Evolutionary conservation across 2,113 vertebrate species (phyloP).

Genomic region (Melanocharis versteri): DNA sequence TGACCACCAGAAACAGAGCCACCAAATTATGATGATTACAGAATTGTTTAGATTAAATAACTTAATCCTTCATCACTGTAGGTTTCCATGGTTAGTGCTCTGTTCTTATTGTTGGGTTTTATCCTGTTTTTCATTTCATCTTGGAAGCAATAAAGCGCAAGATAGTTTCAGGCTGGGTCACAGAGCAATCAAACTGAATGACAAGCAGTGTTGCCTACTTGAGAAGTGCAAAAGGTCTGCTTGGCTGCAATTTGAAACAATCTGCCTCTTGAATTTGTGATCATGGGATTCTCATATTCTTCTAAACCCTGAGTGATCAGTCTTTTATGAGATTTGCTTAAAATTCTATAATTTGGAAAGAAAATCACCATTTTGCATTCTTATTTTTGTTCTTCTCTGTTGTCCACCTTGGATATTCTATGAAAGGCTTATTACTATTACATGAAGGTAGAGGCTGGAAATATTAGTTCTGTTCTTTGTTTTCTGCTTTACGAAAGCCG

Average conservation of each 20-base stretch:
- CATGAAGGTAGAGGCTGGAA: not conserved
- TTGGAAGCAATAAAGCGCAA: not conserved
- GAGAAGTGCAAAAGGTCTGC: conserved; percentile 40
- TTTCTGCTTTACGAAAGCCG: not conserved
- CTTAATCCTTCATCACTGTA: not conserved
- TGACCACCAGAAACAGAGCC: not conserved
- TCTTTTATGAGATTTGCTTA: not conserved
- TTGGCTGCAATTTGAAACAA: conserved; percentile 38
- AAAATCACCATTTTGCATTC: not conserved
- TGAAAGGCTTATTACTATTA: not conserved
- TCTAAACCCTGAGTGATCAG: not conserved
- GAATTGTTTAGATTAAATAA: not conserved
- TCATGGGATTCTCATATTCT: not conserved
- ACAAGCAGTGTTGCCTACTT: not conserved
- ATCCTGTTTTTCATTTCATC: not conserved
- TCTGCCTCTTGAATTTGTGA: conserved; percentile 30
- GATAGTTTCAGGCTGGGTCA: conserved; percentile 13
- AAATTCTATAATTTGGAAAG: not conserved
- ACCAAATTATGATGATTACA: not conserved
- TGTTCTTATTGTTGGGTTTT: not conserved
- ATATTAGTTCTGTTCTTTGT: not conserved
- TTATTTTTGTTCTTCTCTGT: not conserved
- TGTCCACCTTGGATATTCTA: not conserved
- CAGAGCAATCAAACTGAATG: conserved; percentile 22
- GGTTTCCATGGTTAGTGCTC: not conserved